phyloP scores from a whole-genome alignment of 2,888 invertebrate genomes.

The Plutella xylostella region DNA sequence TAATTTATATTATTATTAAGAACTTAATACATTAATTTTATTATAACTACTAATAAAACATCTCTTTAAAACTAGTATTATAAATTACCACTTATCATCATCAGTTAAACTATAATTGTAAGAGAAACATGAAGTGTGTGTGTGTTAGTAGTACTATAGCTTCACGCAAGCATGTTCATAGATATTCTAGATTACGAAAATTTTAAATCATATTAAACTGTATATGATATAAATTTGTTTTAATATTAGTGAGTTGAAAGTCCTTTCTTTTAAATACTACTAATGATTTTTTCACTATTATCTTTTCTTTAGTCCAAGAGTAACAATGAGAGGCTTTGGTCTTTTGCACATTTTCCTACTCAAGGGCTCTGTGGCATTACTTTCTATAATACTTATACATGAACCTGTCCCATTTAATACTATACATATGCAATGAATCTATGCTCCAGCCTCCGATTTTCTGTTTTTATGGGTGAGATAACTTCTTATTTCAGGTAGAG shows the following conservation, averaged over 20 bases:
- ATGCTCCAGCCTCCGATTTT: too few relatives aligned
- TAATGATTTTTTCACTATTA: neutral
- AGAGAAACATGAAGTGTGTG: too few relatives aligned
- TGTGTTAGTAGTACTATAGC: too few relatives aligned
- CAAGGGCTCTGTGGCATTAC: slow-evolving; percentile 6
- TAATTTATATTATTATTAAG: slow-evolving; percentile 7
- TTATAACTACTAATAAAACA: slow-evolving; percentile 13
- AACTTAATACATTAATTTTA: slow-evolving; percentile 8
- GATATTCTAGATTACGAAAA: neutral
- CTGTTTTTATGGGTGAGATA: slow-evolving; percentile 65
- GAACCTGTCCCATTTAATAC: slow-evolving; percentile 20
- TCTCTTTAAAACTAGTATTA: slow-evolving; percentile 35
- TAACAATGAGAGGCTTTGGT: slow-evolving; percentile 68
- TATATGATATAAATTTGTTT: slow-evolving; percentile 2
- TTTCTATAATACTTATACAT: slow-evolving; percentile 11
- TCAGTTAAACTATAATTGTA: neutral
- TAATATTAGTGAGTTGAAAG: slow-evolving; percentile 5
- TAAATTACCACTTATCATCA: slow-evolving; percentile 18
- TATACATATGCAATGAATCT: too few relatives aligned
- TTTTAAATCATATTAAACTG: neutral
- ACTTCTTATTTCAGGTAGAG: slow-evolving; percentile 69
- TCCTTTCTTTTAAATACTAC: neutral
- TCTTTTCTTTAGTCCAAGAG: slow-evolving; percentile 35
- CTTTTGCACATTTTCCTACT: slow-evolving; percentile 37
- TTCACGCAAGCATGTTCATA: neutral